These are phyloP conservation scores for Philereme vetulata DNA, from an alignment of 2,888 invertebrate genomes.

Conservation along the genomic window DNA sequence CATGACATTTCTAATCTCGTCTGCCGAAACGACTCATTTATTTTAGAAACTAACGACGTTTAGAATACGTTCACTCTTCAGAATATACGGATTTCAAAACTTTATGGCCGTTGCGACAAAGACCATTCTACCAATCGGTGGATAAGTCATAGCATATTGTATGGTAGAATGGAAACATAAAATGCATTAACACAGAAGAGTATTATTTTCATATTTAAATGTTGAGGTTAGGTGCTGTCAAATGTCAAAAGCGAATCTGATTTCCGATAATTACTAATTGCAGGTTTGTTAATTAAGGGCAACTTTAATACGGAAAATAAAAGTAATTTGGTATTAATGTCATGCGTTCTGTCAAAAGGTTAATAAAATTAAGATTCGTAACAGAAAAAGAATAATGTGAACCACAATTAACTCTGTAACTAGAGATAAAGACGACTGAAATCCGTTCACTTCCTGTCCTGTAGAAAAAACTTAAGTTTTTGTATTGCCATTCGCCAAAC, in stretches of 20 bases:
- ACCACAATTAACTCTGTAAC: neutral
- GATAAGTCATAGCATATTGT: too few relatives aligned
- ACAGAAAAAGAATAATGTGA: neutral
- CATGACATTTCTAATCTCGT: slow-evolving; percentile 34
- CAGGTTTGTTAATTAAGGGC: neutral
- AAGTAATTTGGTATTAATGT: neutral
- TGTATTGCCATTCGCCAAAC: slow-evolving; percentile 5
- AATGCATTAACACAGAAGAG: too few relatives aligned
- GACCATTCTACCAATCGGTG: too few relatives aligned
- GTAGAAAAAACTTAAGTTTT: slow-evolving; percentile 12
- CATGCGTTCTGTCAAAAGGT: neutral
- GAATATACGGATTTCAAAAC: slow-evolving; percentile 1
- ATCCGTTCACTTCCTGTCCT: slow-evolving; percentile 8
- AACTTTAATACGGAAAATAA: slow-evolving; percentile 14
- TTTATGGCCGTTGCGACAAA: neutral
- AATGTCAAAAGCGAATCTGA: slow-evolving; percentile 14
- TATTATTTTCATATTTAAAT: slow-evolving; percentile 10
- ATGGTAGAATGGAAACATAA: too few relatives aligned
- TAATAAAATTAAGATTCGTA: neutral
- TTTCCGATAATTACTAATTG: slow-evolving; percentile 4
- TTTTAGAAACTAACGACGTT: slow-evolving; percentile 38
- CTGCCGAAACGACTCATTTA: slow-evolving; percentile 34
- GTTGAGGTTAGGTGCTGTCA: slow-evolving; percentile 2
- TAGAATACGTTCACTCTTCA: slow-evolving; percentile 25
- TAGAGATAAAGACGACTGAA: slow-evolving; percentile 3